Base-by-base conservation (phyloP, 23 tunicate species). In the Phallusia fumigata region DNA sequence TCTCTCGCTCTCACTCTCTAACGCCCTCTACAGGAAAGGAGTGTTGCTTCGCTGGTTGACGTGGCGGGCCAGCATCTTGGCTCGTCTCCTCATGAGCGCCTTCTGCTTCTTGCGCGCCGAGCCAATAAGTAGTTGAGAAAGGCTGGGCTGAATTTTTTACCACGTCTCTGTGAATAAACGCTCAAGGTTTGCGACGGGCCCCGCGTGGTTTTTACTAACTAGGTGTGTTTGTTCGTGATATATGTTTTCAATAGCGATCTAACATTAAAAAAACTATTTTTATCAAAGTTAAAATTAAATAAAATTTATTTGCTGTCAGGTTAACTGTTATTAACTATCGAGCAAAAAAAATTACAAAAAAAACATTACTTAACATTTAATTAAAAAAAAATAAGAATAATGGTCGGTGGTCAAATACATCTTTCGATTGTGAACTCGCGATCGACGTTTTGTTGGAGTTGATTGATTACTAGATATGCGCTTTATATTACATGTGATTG, bases 101-200 rank as follows among this genome's bases (percentile, higher is more conserved):
- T 58, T 58, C 28, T 58, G 69, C 69, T 58, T 22, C 28, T 58
- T 58, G 69, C 69, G 69, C 1, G 28, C 69, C 28, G 26, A 21
- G 28, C 28, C 69, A 11, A 24, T 24, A 58, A 58, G 69, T 6
- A 58, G 26, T 58, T 22, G 26, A 22, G 69, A 22, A 58, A 58
- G 69, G 28, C 69, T 10, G 47, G 47, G 47, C 47, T 58, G 28
- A 6, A 24, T 58, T 58, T 58, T 58, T 58, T 24, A 58, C 28
- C 69, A 58, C 47, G 5, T 40, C 47, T 58, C 69, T 58, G 69
- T 58, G 69, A 58, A 58, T 58, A 58, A 58, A 58, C 69, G 69
- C 69, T 58, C 69, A 58, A 6, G 69, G 69, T 58, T 58, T 58
- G 69, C 69, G 69, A 58, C 16, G 69, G 69, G 69, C 69, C 69